Evolutionary conservation across 1,140 invertebrate species (phyloP), one percentile per base, ranked within the genome.

Genomic region (Drosophila mauritiana): DNA sequence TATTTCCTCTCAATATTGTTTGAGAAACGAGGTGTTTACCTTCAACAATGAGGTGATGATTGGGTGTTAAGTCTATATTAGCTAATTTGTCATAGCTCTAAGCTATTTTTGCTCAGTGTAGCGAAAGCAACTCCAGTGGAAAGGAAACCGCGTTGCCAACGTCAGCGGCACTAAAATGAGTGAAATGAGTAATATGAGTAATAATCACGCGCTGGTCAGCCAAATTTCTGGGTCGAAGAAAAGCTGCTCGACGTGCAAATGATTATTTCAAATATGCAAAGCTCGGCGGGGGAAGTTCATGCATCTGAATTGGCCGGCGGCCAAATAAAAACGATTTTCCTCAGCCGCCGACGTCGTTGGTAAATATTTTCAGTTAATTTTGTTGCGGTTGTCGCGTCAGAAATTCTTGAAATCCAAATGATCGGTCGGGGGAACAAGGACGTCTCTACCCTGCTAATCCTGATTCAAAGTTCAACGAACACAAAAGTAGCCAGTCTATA

Each of bases 311-410:
- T 82, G 79, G 79, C 78, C 46, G 25, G 17, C 22, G 34, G 57
- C 79, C 79, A 82, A 81, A 78, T 63, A 43, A 63, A 82, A 82
- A 61, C 70, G 45, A 59, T 59, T 73, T 55, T 56, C 42, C 48
- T 51, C 48, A 17, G 48, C 27, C 10, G 46, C 43, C 43, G n/a
- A 7, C 46, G 13, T 13, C 57, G 37, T 52, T 75, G 39, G 37
- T 75, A 75, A 75, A 75, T 65, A 75, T 75, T 65, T 75, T 64
- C 39, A 56, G 58, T 65, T 75, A 55, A 51, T 56, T 65, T 55
- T 43, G 31, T 59, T 42, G 37, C 27, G 54, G 25, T 54, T n/a
- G 63, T 61, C 34, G 46, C 48, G 58, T 61, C 36, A 52, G 34
- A 61, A 20, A 37, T 17, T 64, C 17, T 25, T 34, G 25, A 62